Percentiles rank a stretch among this genome's conserved stretches.
Evolutionary conservation across 53 echinoderm and acorn worm genomes (phyloP).

Genomic region (Actinopyga echinites): DNA sequence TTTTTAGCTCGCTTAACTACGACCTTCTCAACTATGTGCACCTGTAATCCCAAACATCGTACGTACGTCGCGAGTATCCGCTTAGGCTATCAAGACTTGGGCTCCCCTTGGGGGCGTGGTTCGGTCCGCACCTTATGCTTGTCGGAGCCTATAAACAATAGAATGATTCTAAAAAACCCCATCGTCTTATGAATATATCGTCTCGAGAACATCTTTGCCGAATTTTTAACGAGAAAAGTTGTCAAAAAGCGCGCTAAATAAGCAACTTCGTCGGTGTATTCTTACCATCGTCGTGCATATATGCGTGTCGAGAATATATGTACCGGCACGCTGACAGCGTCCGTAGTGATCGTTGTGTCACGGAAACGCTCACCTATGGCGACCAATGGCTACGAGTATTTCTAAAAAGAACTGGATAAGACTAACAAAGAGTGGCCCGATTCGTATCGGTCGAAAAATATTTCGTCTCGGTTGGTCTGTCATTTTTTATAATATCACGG

Average conservation of each 20-base stretch:
- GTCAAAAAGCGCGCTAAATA: neutral
- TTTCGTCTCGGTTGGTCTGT: neutral
- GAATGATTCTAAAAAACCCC: neutral
- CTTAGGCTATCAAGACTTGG: conserved; percentile 9
- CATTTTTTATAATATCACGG: too few relatives aligned
- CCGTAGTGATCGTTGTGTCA: neutral
- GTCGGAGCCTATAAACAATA: conserved; percentile 17
- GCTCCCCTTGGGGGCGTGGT: conserved; percentile 37
- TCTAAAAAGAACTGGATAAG: neutral
- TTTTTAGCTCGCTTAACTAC: neutral
- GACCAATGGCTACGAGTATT: neutral
- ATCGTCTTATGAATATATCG: conserved; percentile 15
- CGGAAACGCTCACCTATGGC: neutral
- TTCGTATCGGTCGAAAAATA: neutral
- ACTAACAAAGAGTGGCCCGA: neutral
- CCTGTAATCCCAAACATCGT: conserved; percentile 30
- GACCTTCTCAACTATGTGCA: conserved; percentile 22
- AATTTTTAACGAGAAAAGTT: neutral
- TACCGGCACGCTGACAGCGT: conserved; percentile 20
- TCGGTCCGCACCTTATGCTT: neutral
- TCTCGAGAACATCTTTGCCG: too few relatives aligned
- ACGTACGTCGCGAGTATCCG: neutral
- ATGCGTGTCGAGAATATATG: conserved; percentile 12
- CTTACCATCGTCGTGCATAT: neutral
- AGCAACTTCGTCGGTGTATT: neutral